Base-by-base conservation (phyloP, 2,888 invertebrate species). In the Papilio elwesi region DNA sequence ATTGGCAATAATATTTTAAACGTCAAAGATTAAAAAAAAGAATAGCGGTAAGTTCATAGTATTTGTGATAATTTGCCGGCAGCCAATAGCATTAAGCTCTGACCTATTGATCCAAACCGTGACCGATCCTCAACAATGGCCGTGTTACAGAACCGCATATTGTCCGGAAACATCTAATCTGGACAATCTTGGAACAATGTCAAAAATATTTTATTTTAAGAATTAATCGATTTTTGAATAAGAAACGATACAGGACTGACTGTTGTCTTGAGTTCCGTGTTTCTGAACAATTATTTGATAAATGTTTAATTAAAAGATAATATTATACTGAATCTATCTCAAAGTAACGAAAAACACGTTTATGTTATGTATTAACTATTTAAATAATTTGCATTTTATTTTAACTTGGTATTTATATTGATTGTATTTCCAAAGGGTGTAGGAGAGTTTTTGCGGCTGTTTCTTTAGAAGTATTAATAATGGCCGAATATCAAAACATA, bases 101-200 rank as follows among this genome's bases (percentile, higher is more conserved):
- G 86, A 86, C 84, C 90, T 79, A 88, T 82, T 87, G 88, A 86
- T 83, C 83, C 84, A 82, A 83, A 84, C 90, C 91, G 90, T 91
- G 92, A 90, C 86, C 84, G 80, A 81, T 83, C 81, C 75, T 81
- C 82, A 83, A 88, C 87, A 90, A 90, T 88, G 78, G 82, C 76
- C 76, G 77, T 79, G 79, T 87, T 85, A 87, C 82, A 74, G 81
- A 82, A 83, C 77, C 75, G 80, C 80, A 79, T 85, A 82, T 85
- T 81, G 82, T 79, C 79, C 83, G 84, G 85, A 86, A 87, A 86
- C 86, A 87, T 85, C 84, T 75, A 67, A 78, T 78, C 77, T 76
- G 78, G 76, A 76, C 74, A 70, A 74, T 82, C 77, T 78, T 77
- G 75, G 76, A 78, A 78, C 85, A 87, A 86, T 87, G 87, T 86